Evolutionary conservation across 2,797 vertebrate genomes (phyloP), one percentile per base, ranked within the genome.

Genomic region (Girardinus metallicus): DNA sequence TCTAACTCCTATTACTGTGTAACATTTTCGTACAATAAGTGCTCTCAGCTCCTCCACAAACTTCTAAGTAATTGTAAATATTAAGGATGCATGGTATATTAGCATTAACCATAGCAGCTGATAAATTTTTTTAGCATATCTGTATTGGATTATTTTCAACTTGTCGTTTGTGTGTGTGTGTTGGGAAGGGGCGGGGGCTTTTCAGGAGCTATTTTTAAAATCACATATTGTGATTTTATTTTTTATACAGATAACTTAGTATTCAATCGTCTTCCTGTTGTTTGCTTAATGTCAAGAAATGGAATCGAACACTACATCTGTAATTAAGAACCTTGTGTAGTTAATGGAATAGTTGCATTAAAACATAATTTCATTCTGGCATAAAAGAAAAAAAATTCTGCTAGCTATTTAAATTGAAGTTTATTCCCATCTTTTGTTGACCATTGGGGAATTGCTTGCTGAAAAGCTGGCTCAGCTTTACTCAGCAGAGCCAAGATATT

Each of bases 401-500:
- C 13, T 16, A 5, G 41, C 23, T 71, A 13, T n/a, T 13, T 70
- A 43, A 43, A 43, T 7, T 3, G 11, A 43, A 43, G 9, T 44
- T 44, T 8, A 15, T 44, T 44, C 4, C 10, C 4, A 26, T 16
- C 26, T 44, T 46, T 46, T 44, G 12, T 46, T 71, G 41, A 71
- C 68, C 43, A 71, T 71, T 2, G 15, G 5, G 68, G 68, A 29
- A 29, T 23, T 55, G 29, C 31, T 31, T 75, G 15, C 55, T 23
- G 43, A 75, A 44, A 43, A n/a, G 36, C 41, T 47, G 16, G 21
- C 29, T 47, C 41, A n/a, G 43, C 36, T 23, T 68, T 64, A 71
- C 13, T 15, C 34, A 79, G 49, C 3, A 76, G 81, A 83, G 78
- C 12, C 55, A 70, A 73, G 62, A 86, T 41, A 36, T 91, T 87